Evolutionary conservation across 2,113 vertebrate species (phyloP), one percentile per base, ranked within the genome.

Genomic region (Meriones unguiculatus): DNA sequence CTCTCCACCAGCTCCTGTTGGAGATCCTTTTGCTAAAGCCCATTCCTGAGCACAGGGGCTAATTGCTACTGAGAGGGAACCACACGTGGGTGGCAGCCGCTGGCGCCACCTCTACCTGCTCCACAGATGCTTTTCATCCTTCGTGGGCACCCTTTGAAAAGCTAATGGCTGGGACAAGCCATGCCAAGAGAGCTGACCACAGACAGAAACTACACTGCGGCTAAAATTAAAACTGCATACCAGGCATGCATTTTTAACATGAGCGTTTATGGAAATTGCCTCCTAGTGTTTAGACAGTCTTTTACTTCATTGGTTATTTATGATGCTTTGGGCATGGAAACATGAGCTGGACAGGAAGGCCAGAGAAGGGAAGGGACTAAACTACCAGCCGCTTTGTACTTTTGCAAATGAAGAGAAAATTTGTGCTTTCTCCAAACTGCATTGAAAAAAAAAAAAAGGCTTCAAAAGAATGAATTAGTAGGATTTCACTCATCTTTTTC

Each of bases 231-330:
- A 14, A 28, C 41, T 91, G 97, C 88, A 38, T 91, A 77, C 24
- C 67, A 93, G 67, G 86, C 95, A 88, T 73, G 59, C 57, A 80
- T 96, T 93, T 97, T 97, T 96, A 95, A 87, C 89, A 89, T n/a
- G 95, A 97, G 64, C 87, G 2, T 96, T 96, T 95, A 96, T 96
- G 80, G 95, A 97, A 97, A 96, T 91, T 73, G 30, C 52, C 97
- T 92, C 92, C 52, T 75, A 90, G 87, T 41, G 78, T 94, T 97
- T 94, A 69, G 50, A 93, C 89, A 46, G 57, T 64, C 12, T 91
- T 95, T 94, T 97, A 85, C 95, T 97, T 97, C 94, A 86, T 90
- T 96, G 88, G 85, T 97, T 97, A 91, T 95, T 96, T 97, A 97
- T 92, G 87, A 96, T 89, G 62, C 50, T 89, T 69, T 93, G 91